phyloP scores from a whole-genome alignment of 2,797 vertebrate species.

The Gouania willdenowi region DNA sequence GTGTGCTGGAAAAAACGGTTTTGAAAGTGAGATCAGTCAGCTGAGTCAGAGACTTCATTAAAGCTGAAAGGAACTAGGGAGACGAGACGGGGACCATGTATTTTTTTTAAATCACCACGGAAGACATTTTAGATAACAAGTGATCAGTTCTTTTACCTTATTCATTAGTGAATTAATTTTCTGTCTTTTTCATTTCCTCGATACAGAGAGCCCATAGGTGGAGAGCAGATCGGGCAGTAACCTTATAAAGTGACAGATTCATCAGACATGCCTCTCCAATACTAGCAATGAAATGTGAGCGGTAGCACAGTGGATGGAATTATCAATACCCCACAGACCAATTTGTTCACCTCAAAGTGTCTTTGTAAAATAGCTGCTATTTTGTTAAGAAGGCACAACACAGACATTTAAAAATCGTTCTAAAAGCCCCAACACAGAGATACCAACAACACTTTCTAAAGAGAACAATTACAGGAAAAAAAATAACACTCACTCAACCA shows the following conservation, averaged over 20 bases:
- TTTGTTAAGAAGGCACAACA: not conserved
- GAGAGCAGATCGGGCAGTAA: slow-evolving; percentile 33
- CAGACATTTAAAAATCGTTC: not conserved
- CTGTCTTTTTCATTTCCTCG: slow-evolving; percentile 46
- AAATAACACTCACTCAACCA: no score
- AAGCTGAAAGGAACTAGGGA: slow-evolving; percentile 29
- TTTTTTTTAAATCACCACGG: slow-evolving; percentile 35
- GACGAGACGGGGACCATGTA: slow-evolving; percentile 21
- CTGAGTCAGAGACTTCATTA: slow-evolving; percentile 62
- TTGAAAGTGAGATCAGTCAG: slow-evolving; percentile 55
- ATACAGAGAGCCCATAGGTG: slow-evolving; percentile 12
- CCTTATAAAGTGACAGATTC: slow-evolving; percentile 42
- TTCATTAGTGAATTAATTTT: slow-evolving; percentile 55
- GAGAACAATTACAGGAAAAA: no score
- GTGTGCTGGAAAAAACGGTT: slow-evolving; percentile 32
- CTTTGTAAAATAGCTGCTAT: not conserved
- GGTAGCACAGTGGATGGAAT: slow-evolving; percentile 14
- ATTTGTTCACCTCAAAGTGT: slow-evolving; percentile 12
- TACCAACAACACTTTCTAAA: not conserved
- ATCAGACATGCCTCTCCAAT: slow-evolving; percentile 12
- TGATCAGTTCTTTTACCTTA: slow-evolving; percentile 49
- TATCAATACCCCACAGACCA: slow-evolving; percentile 33
- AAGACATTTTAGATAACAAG: slow-evolving; percentile 52
- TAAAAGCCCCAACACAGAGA: not conserved
- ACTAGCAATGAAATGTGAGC: slow-evolving; percentile 9